Percentiles rank a stretch among this genome's conserved stretches.
phyloP scores from a whole-genome alignment of 2,888 invertebrate genomes.

The Stratiomys singularior region DNA sequence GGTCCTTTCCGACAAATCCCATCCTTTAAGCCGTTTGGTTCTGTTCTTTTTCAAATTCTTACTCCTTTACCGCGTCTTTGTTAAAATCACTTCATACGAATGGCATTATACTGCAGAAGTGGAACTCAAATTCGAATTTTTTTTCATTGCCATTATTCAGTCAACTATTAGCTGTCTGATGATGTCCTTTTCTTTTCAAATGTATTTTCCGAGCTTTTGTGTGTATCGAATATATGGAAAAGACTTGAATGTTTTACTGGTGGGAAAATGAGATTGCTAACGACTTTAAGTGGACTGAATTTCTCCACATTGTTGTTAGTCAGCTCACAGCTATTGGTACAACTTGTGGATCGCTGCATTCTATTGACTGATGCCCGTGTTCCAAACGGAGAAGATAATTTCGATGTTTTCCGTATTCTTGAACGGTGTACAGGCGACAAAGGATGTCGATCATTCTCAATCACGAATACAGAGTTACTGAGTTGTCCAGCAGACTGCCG shows the following conservation, averaged over 20 bases:
- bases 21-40: too few relatives aligned
- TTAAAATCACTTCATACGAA: too few relatives aligned
- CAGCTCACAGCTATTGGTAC: slow-evolving; percentile 53
- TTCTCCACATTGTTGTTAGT: slow-evolving; percentile 57
- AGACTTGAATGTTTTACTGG: slow-evolving; percentile 64
- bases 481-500: slow-evolving; percentile 33
- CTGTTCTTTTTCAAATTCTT: too few relatives aligned
- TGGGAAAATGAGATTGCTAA: slow-evolving; percentile 65
- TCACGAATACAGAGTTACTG: slow-evolving; percentile 57
- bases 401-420: slow-evolving; percentile 45
- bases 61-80: too few relatives aligned
- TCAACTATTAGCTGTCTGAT: slow-evolving; percentile 39
- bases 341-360: slow-evolving; percentile 54
- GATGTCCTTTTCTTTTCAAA: slow-evolving; percentile 40
- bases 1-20: too few relatives aligned
- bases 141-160: too few relatives aligned
- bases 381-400: slow-evolving; percentile 52
- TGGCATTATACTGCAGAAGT: too few relatives aligned
- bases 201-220: slow-evolving; percentile 1
- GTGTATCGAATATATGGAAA: slow-evolving; percentile 60
- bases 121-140: too few relatives aligned
- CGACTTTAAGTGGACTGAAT: slow-evolving; percentile 65
- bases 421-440: slow-evolving; percentile 49
- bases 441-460: slow-evolving; percentile 58
- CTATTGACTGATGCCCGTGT: slow-evolving; percentile 46